Base-by-base conservation (phyloP, 2,888 invertebrate genomes). In the Alcis repandata region DNA sequence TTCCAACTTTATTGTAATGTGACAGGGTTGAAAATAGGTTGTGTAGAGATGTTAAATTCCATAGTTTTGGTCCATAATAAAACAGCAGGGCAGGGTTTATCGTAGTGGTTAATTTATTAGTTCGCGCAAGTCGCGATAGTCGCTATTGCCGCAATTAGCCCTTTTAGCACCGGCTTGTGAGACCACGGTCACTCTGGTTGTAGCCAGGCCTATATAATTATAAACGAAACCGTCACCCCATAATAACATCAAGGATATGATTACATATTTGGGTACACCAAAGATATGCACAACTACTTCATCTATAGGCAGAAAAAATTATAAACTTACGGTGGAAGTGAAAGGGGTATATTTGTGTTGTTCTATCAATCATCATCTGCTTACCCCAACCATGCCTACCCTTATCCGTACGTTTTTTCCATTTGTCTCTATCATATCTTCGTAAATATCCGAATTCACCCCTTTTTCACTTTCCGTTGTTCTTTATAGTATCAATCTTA, bases 71-170 rank as follows among this genome's bases (percentile, higher is more conserved):
- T 69, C 59, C 63, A 60, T 67, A 63, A 67, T 63, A 67, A 66
- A 70, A 65, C 58, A 65, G 59, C 67, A 49, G 60, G 63, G 64
- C 63, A 60, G 59, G 64, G 58, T 58, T 59, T 70, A 70, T 69
- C 72, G 66, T 59, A 45, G 59, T 49, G 53, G 60, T 63, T 64
- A 64, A 71, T 73, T 73, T 70, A 71, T 73, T 65, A 65, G 63
- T 59, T 69, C 64, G 70, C 66, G 64, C 66, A 63, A 63, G 60
- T 61, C 57, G 64, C 59, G 59, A 70, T 63, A 52, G 63, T 63
- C 32, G 60, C 54, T 73, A 77, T 78, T 74, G 72, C 73, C 59
- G 73, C 77, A 76, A 79, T 78, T 76, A 78, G 73, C 38, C 62
- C 65, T 69, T 71, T 73, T 74, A 72, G 71, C 75, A 62, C 70